Evolutionary conservation across 2,797 vertebrate genomes (phyloP).

Genomic region (Rhynchonycteris naso): DNA sequence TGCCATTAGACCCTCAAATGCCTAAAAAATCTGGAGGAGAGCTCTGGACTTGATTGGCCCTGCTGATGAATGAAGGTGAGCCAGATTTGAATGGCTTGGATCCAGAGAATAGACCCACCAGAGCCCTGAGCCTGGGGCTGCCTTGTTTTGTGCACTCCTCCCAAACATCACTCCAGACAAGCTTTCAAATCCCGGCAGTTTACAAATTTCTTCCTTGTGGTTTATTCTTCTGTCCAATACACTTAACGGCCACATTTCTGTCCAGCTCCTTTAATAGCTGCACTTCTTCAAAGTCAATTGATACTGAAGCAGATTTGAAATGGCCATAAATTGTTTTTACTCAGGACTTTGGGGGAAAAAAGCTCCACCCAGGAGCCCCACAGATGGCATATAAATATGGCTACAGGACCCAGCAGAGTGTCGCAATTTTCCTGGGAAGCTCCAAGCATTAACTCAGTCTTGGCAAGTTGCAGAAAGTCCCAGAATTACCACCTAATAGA

Average conservation of each 20-base stretch:
- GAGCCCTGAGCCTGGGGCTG: background rate
- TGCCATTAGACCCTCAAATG: background rate
- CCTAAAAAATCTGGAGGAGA: background rate
- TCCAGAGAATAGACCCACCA: background rate
- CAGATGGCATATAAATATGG: background rate
- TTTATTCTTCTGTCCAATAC: conserved; percentile 8
- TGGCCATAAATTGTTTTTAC: background rate
- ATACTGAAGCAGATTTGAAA: conserved; percentile 42
- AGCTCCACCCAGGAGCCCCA: background rate
- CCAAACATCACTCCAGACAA: conserved; percentile 40
- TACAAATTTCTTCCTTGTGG: background rate
- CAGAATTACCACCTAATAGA: background rate
- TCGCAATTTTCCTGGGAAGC: background rate
- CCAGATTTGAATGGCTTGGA: background rate
- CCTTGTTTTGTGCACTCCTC: background rate
- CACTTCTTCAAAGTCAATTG: conserved; percentile 63
- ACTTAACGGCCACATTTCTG: background rate
- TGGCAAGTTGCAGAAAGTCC: background rate
- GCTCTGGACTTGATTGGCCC: background rate
- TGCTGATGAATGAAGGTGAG: background rate
- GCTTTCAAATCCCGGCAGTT: conserved; percentile 20
- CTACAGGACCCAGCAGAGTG: background rate
- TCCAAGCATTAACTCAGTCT: conserved; percentile 15
- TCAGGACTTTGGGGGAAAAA: background rate
- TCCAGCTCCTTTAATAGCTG: conserved; percentile 34